Base-by-base conservation (phyloP, 1,140 invertebrate species). In the Lysiphlebus fabarum region DNA sequence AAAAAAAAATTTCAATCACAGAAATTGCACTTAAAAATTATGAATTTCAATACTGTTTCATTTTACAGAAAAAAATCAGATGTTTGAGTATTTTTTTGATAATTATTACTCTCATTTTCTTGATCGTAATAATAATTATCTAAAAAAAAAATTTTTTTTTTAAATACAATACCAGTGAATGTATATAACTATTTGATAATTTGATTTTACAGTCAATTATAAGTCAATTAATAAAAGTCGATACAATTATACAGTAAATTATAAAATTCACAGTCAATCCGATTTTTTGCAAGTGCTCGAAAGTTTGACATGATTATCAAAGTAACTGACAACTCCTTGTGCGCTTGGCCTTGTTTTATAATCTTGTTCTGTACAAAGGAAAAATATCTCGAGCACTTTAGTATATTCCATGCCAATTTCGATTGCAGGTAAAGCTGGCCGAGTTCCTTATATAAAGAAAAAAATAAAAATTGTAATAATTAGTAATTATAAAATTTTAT, bases 341-440 rank as follows among this genome's bases (percentile, higher is more conserved):
- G 90, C 87, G 41, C 79, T 75, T 0, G 90, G 90, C 47, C 90
- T 75, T 61, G 81, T 76, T 45, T 77, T 74, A 26, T 84, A 82
- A 60, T 82, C 73, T 37, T 77, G 71, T 68, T 87, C 84, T 1
- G 90, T 92, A 69, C 89, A 90, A 56, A 82, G 81, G 69, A 82
- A 84, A 75, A 90, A 92, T 56, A 91, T 62, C 59, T 88, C 82
- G 6, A 92, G 77, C 2, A 91, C 78, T 17, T 76, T 73, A 40
- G 82, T 79, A 71, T 91, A 92, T 42, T 82, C 78, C 37, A 78
- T 66, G 49, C 80, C 80, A 4, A 86, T 76, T 38, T 86, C 80
- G 62, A 85, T 81, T n/a, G 82, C 82, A 1, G 89, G 89, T 40
- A 91, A 67, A 4, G 81, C 72, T 48, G 90, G 90, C 1, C 89